Percentiles rank a stretch among this genome's conserved stretches.
These are phyloP conservation scores for Diaprepes abbreviatus DNA, from an alignment of 2,888 invertebrate species.

Conservation along the genomic window DNA sequence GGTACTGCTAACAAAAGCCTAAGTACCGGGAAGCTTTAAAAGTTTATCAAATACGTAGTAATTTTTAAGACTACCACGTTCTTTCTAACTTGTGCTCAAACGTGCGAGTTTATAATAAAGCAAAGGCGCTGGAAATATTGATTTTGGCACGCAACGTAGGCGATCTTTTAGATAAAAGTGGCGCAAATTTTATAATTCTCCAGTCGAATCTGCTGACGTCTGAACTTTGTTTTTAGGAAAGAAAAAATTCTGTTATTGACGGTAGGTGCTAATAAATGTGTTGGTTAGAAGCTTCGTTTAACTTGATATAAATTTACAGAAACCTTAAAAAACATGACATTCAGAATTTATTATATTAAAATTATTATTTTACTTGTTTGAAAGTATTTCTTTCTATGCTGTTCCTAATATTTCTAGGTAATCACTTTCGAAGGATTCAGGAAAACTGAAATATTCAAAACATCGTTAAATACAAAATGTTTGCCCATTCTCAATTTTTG, in stretches of 20 bases:
- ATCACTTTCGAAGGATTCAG: too few species aligned
- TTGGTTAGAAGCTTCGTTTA: too few species aligned
- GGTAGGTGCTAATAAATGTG: too few species aligned
- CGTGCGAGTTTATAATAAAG: conserved; percentile 16
- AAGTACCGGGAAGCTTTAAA: conserved; percentile 9
- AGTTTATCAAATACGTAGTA: conserved; percentile 9
- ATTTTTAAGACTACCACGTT: conserved; percentile 23
- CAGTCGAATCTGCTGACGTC: not conserved
- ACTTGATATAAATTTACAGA: too few species aligned
- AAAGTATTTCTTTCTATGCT: too few species aligned
- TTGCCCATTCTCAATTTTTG: too few species aligned
- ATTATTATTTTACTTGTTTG: too few species aligned
- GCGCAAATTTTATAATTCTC: conserved; percentile 15
- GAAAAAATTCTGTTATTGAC: conserved; percentile 3
- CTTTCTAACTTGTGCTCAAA: not conserved
- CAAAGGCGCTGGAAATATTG: conserved; percentile 44
- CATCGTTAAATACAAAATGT: too few species aligned
- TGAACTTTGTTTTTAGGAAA: not conserved
- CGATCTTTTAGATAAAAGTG: conserved; percentile 32
- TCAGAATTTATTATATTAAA: too few species aligned
- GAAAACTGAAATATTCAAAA: too few species aligned
- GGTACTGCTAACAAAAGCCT: not conserved
- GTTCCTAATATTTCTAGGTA: too few species aligned
- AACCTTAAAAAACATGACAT: too few species aligned
- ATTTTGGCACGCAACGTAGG: conserved; percentile 45